Conservation (phyloP, 2,888 invertebrate genomes). For the Eilema caniola region DNA sequence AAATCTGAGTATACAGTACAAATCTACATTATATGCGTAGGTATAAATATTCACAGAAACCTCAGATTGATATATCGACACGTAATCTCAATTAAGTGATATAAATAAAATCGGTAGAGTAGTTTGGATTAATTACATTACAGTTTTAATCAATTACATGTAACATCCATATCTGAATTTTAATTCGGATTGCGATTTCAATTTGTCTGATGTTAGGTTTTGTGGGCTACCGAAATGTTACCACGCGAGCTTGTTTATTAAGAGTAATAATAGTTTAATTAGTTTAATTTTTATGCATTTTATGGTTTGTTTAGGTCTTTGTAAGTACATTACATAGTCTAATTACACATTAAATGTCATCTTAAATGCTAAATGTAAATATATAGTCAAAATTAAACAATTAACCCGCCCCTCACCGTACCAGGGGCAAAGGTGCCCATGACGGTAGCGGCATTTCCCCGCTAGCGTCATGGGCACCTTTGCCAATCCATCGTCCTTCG, state of each 20-base stretch:
- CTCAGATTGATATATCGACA: not conserved
- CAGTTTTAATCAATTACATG: constrained; percentile 13
- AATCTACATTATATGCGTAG: not conserved
- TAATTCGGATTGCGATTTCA: constrained; percentile 29
- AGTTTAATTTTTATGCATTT: not conserved
- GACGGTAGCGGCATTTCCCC: too few relatives aligned
- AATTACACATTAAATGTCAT: too few relatives aligned
- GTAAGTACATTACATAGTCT: too few relatives aligned
- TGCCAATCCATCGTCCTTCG: too few relatives aligned
- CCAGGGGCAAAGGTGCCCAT: too few relatives aligned
- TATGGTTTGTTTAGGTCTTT: too few relatives aligned
- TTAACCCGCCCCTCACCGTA: too few relatives aligned
- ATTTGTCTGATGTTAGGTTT: constrained; percentile 17
- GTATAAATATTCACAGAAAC: not conserved
- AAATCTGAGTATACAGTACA: too few relatives aligned
- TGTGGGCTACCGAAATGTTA: constrained; percentile 19
- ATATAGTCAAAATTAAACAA: too few relatives aligned
- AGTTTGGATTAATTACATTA: not conserved
- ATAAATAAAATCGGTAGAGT: not conserved
- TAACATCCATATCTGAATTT: constrained; percentile 15
- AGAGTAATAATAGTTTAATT: not conserved
- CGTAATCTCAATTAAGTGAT: not conserved
- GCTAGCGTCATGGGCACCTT: too few relatives aligned
- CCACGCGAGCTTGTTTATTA: constrained; percentile 33
- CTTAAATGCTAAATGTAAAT: too few relatives aligned